These are phyloP conservation scores for Antheraea yamamai DNA, from an alignment of 2,888 invertebrate species.

Conservation along the genomic window DNA sequence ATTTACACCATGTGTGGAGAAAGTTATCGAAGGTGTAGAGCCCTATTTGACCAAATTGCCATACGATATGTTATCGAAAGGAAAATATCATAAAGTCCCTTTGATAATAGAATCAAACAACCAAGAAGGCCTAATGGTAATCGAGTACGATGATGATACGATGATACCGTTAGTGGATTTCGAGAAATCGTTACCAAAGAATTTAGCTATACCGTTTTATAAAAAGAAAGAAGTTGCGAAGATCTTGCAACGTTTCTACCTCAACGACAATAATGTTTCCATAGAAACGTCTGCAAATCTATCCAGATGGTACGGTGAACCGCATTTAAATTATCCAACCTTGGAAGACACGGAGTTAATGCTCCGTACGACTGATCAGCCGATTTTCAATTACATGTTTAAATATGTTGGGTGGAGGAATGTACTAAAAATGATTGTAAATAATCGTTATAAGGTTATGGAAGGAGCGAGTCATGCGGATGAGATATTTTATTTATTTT, in stretches of 20 bases:
- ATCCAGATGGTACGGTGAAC: slow-evolving; percentile 39
- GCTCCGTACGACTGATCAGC: slow-evolving; percentile 25
- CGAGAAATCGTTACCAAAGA: slow-evolving; percentile 23
- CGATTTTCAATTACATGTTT: slow-evolving; percentile 38
- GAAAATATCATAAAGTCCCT: slow-evolving; percentile 35
- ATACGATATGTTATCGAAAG: slow-evolving; percentile 24
- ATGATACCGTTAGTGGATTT: slow-evolving; percentile 17
- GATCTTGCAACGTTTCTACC: slow-evolving; percentile 35
- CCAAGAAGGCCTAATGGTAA: slow-evolving; percentile 34
- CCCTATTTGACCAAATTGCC: slow-evolving; percentile 29
- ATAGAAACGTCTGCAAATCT: slow-evolving; percentile 43
- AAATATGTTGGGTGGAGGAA: slow-evolving; percentile 39
- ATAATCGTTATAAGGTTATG: slow-evolving; percentile 19
- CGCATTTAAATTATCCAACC: slow-evolving; percentile 34
- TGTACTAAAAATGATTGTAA: slow-evolving; percentile 26
- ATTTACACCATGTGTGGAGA: slow-evolving; percentile 24
- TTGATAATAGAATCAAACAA: slow-evolving; percentile 37
- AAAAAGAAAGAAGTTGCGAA: slow-evolving; percentile 23
- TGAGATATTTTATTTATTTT: slow-evolving; percentile 39
- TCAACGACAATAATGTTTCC: slow-evolving; percentile 49
- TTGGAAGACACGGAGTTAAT: slow-evolving; percentile 36
- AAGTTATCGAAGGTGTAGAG: slow-evolving; percentile 25
- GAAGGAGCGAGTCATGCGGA: slow-evolving; percentile 41
- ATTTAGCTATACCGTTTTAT: slow-evolving; percentile 23
- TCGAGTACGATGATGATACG: slow-evolving; percentile 22